Conservation (phyloP, 2,888 invertebrate genomes). For the Eugnorisma glareosa region DNA sequence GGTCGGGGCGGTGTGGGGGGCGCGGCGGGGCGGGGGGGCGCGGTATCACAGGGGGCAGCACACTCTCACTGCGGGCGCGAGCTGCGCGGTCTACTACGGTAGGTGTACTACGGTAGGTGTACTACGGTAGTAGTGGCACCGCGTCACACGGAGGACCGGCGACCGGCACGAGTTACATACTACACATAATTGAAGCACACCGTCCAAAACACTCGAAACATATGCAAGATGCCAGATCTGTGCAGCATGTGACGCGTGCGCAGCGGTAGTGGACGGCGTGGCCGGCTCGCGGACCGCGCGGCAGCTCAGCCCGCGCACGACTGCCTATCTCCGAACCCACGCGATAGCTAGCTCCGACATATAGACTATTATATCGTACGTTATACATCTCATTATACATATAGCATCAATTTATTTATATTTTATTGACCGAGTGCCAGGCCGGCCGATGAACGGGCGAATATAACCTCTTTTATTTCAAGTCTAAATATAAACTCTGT, state of each 20-base stretch:
- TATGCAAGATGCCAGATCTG: not conserved
- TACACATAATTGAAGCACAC: not conserved
- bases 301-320: conserved; percentile 21
- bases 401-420: conserved; percentile 70
- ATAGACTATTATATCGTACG: conserved; percentile 68
- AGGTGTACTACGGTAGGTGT: no score
- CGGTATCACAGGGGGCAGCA: conserved; percentile 82
- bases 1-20: conserved; percentile 24
- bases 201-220: not conserved
- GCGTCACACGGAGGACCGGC: not conserved
- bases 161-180: not conserved
- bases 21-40: conserved; percentile 38
- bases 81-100: no score
- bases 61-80: conserved; percentile 49
- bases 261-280: conserved; percentile 11
- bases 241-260: not conserved
- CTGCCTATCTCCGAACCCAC: conserved; percentile 73
- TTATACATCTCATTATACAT: conserved; percentile 77
- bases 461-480: conserved; percentile 76
- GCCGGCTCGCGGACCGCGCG: conserved; percentile 15
- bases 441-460: conserved; percentile 65
- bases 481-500: conserved; percentile 88
- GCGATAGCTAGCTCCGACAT: conserved; percentile 80
- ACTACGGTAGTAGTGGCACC: no score
- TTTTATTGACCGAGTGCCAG: conserved; percentile 73